Percentiles rank a stretch among this genome's conserved stretches.
Evolutionary conservation across 2,113 vertebrate species (phyloP).

Genomic region (Gymnogyps californianus): DNA sequence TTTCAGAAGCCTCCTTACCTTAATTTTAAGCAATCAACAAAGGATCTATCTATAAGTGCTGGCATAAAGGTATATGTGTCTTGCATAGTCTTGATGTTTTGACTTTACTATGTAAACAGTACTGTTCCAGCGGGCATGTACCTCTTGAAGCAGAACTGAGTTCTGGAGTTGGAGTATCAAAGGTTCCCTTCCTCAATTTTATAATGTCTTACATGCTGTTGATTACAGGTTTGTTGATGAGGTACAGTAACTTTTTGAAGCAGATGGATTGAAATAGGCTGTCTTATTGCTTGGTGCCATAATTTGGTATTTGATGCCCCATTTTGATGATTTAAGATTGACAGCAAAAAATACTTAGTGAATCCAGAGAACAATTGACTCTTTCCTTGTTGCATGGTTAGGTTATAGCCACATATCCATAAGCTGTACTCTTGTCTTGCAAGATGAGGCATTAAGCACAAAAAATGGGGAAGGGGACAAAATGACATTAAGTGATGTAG

Average conservation of each 20-base stretch:
- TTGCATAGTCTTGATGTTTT: background rate
- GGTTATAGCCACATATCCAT: background rate
- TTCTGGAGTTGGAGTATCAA: background rate
- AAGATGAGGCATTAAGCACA: background rate
- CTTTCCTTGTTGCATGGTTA: background rate
- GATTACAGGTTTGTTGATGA: background rate
- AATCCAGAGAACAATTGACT: background rate
- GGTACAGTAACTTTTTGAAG: background rate
- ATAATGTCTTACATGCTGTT: background rate
- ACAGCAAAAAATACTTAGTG: background rate
- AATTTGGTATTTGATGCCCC: background rate
- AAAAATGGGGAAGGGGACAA: background rate
- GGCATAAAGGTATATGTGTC: accelerated
- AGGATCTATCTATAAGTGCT: background rate
- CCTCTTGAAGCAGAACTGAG: background rate
- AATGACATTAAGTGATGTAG: background rate
- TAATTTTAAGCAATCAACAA: background rate
- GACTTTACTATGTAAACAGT: background rate
- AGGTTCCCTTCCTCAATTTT: background rate
- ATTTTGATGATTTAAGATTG: background rate
- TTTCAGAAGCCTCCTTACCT: background rate
- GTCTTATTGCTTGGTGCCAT: background rate
- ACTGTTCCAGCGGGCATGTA: accelerated
- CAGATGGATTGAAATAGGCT: background rate
- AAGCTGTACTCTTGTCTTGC: background rate